Evolutionary conservation across 2,888 invertebrate species (phyloP).

Genomic region (Odontocolon sp.): DNA sequence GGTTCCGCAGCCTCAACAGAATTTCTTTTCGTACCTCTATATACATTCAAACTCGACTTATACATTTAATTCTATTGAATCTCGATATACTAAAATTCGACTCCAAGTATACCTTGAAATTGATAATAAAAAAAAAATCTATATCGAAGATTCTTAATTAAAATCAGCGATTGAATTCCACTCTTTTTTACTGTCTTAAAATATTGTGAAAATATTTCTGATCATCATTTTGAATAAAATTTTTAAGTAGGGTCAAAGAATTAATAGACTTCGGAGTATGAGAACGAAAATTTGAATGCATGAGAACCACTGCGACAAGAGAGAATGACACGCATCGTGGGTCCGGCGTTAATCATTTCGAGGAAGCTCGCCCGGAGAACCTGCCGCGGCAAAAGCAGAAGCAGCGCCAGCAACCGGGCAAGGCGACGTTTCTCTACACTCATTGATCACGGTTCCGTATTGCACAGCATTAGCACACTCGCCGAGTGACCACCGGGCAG

Average conservation of each 20-base stretch:
- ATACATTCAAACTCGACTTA: no score
- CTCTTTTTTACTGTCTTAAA: no score
- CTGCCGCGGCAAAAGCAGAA: constrained; percentile 52
- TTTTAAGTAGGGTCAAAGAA: neutral
- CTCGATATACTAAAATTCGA: no score
- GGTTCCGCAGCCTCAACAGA: no score
- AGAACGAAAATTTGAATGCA: constrained; percentile 12
- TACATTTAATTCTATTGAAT: no score
- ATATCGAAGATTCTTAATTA: no score
- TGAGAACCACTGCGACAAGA: constrained; percentile 63
- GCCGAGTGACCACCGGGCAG: constrained; percentile 9
- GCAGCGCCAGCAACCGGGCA: constrained; percentile 29
- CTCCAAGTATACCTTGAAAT: no score
- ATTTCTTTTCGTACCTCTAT: no score
- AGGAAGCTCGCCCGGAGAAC: constrained; percentile 65
- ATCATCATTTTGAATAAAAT: no score
- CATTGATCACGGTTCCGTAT: constrained; percentile 41
- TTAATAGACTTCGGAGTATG: neutral
- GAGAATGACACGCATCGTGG: constrained; percentile 69
- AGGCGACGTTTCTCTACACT: constrained; percentile 25
- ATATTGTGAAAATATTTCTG: no score
- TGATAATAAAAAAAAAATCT: no score
- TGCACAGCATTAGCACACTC: neutral
- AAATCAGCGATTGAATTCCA: no score
- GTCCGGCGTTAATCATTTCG: constrained; percentile 70